phyloP scores from a whole-genome alignment of 2,888 invertebrate genomes.

The Silvanus unidentatus region DNA sequence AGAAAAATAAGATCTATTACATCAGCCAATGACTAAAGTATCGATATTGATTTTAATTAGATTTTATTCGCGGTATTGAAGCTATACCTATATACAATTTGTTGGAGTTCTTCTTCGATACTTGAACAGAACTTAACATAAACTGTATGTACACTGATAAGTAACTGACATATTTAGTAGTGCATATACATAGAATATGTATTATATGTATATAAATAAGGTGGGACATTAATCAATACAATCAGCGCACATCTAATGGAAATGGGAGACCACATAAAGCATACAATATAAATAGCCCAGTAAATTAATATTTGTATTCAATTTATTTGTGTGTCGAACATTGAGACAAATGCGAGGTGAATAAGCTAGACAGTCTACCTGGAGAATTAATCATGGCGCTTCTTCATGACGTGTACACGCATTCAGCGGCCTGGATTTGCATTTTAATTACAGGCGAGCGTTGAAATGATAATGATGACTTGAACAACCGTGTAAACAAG shows the following conservation, averaged over 20 bases:
- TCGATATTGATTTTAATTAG: no score
- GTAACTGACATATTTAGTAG: no score
- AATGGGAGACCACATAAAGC: conserved; percentile 26
- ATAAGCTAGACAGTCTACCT: conserved; percentile 42
- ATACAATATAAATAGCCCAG: conserved; percentile 26
- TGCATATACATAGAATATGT: no score
- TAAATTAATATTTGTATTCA: conserved; percentile 37
- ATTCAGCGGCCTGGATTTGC: conserved; percentile 53
- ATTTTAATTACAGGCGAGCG: conserved; percentile 50
- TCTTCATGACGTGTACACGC: conserved; percentile 49
- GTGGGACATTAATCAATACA: conserved; percentile 19
- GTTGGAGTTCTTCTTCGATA: no score
- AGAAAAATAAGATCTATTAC: no score
- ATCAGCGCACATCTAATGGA: conserved; percentile 24
- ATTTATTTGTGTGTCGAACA: conserved; percentile 37
- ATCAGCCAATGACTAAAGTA: no score
- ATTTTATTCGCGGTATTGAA: no score
- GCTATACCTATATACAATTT: no score
- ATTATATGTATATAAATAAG: not conserved
- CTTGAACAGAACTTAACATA: no score
- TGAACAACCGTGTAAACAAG: conserved; percentile 47
- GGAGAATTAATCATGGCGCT: conserved; percentile 49
- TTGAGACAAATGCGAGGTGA: conserved; percentile 34
- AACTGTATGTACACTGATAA: no score
- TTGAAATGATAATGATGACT: conserved; percentile 58